phyloP scores from a whole-genome alignment of 1,140 invertebrate genomes.

The Formica exsecta region DNA sequence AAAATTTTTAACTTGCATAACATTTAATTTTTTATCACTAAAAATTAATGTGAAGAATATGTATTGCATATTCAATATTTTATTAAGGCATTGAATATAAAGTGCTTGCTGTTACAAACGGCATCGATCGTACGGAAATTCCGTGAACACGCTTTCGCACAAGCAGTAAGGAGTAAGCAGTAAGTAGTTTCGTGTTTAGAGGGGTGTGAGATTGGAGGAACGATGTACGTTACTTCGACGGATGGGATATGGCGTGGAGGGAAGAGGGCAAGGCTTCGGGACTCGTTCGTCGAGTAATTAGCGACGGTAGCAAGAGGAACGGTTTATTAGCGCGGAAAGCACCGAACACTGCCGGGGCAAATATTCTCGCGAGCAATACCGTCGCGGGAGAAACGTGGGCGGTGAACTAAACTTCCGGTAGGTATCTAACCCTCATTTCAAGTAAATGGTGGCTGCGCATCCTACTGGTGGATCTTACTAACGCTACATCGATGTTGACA shows the following conservation, averaged over 20 bases:
- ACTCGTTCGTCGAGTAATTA: conserved; percentile 78
- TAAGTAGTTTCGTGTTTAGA: conserved; percentile 35
- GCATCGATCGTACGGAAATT: conserved; percentile 47
- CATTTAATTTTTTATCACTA: no score
- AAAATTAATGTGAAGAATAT: no score
- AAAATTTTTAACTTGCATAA: no score
- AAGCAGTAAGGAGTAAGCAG: conserved; percentile 9
- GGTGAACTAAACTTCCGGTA: conserved; percentile 69
- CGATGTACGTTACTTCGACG: conserved; percentile 56
- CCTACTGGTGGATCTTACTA: conserved; percentile 27
- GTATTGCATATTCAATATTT: no score
- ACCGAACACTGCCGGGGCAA: conserved; percentile 75
- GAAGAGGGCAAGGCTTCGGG: conserved; percentile 23
- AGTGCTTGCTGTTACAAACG: conserved; percentile 15
- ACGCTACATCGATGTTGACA: background rate
- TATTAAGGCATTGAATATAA: background rate
- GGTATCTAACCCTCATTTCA: conserved; percentile 67
- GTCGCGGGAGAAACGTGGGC: conserved; percentile 4
- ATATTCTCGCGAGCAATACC: conserved; percentile 74
- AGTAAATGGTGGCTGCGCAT: conserved; percentile 60
- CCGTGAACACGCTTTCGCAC: conserved; percentile 46
- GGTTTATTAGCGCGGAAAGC: conserved; percentile 80
- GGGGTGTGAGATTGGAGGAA: conserved; percentile 55
- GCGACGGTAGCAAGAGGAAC: conserved; percentile 73
- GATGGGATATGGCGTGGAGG: conserved; percentile 1